Evolutionary conservation across 2,888 invertebrate genomes (phyloP).

Genomic region (Drosophila gaucha): DNA sequence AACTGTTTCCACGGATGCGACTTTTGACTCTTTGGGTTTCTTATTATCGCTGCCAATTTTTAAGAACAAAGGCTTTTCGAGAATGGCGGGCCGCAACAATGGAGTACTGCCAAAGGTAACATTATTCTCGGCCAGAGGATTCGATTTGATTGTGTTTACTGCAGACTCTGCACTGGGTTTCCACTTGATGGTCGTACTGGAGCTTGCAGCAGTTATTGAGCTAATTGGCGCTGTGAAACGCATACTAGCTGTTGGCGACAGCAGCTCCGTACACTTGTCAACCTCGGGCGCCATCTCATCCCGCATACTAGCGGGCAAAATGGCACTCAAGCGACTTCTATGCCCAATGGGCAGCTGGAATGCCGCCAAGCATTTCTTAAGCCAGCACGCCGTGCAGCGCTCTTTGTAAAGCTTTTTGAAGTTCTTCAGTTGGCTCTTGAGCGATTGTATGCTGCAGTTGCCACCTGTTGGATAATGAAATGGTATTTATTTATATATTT

Average conservation of each 20-base stretch:
- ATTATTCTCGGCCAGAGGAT: conserved; percentile 82
- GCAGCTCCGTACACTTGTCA: conserved; percentile 58
- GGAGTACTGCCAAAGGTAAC: conserved; percentile 83
- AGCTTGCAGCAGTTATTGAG: conserved; percentile 24
- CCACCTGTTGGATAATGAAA: conserved; percentile 85
- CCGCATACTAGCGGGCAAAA: conserved; percentile 86
- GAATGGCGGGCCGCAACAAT: conserved; percentile 80
- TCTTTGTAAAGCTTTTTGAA: conserved; percentile 89
- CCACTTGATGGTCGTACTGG: conserved; percentile 69
- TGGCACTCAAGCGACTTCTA: conserved; percentile 88
- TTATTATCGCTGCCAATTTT: conserved; percentile 55
- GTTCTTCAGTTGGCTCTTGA: conserved; percentile 87
- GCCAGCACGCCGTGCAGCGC: conserved; percentile 94
- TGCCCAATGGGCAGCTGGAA: conserved; percentile 91
- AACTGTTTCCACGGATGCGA: conserved; percentile 2
- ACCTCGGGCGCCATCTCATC: conserved; percentile 46
- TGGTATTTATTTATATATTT: not conserved
- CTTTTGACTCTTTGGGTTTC: conserved; percentile 42
- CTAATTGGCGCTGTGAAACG: conserved; percentile 41
- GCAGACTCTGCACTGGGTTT: conserved; percentile 66
- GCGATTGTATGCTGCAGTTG: conserved; percentile 90
- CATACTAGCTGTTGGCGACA: conserved; percentile 59
- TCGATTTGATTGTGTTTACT: conserved; percentile 70
- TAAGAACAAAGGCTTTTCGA: conserved; percentile 82
- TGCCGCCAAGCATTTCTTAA: conserved; percentile 92